Percentiles rank a stretch among this genome's conserved stretches.
phyloP scores from a whole-genome alignment of 2,888 invertebrate species.

The Hemithea aestivaria region DNA sequence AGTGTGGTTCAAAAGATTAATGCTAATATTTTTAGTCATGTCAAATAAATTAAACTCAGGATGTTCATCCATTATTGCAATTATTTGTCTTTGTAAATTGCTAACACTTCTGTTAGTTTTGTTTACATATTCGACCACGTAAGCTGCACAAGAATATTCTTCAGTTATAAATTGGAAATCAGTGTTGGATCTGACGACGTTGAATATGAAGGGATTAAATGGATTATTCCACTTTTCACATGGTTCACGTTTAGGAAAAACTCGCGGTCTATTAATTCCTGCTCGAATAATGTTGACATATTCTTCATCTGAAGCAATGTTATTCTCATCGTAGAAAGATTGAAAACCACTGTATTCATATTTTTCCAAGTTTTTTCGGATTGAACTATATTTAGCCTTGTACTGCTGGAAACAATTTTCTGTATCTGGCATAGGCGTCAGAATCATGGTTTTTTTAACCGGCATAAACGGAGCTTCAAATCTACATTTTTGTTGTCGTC shows the following conservation, averaged over 20 bases:
- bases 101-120: not conserved
- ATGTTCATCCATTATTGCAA: slow-evolving; percentile 33
- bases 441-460: slow-evolving; percentile 30
- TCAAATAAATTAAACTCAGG: slow-evolving; percentile 27
- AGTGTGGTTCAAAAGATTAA: slow-evolving; percentile 41
- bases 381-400: no score
- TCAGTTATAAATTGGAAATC: not conserved
- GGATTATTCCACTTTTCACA: slow-evolving; percentile 40
- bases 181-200: slow-evolving; percentile 32
- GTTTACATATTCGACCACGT: not conserved
- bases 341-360: slow-evolving; percentile 27
- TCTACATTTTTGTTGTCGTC: slow-evolving; percentile 29
- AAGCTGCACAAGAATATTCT: not conserved
- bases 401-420: no score
- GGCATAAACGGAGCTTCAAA: slow-evolving; percentile 44
- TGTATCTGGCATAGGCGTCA: slow-evolving; percentile 30
- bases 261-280: slow-evolving; percentile 30
- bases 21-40: slow-evolving; percentile 27
- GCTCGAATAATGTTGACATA: slow-evolving; percentile 19
- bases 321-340: slow-evolving; percentile 28
- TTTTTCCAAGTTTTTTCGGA: slow-evolving; percentile 29
- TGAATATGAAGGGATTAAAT: slow-evolving; percentile 43
- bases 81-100: slow-evolving; percentile 27
- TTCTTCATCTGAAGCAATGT: slow-evolving; percentile 29
- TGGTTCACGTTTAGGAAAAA: slow-evolving; percentile 34